Evolutionary conservation across 2,113 vertebrate species (phyloP), one percentile per base, ranked within the genome.

Genomic region (Sminthopsis crassicaudata): DNA sequence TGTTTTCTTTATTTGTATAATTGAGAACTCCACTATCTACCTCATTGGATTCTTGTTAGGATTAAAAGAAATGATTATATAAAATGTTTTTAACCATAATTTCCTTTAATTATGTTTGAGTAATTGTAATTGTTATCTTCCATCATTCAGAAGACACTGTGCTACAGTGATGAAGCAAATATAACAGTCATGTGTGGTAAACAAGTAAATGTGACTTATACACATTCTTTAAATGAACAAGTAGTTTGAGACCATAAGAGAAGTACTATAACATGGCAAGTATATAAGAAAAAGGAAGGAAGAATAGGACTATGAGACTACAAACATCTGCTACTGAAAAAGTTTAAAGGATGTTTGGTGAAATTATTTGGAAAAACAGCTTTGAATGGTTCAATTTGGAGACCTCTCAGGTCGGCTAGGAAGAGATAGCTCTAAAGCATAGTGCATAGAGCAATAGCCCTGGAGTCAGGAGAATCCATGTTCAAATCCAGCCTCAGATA

Each of bases 201-300:
- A 19, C 36, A 50, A 67, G 54, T 30, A 90, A 51, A 26, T 95
- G 14, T 10, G 0, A 84, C n/a, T 84, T 36, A 50, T 36, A 52
- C 24, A 26, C 51, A 26, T 94, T 93, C 54, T 92, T 96, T 94
- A 53, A 14, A 84, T 60, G 48, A 52, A n/a, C 23, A 88, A 84
- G 2, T 92, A 4, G 91, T 27, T 93, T 84, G 52, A 90, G 90
- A 23, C 48, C 8, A 5, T 54, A 53, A 55, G 90, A n/a, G 90
- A 84, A 42, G 16, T 42, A 42, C 23, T 53, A n/a, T 94, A 92
- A 53, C 91, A 88, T 91, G 88, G 22, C 76, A 53, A 30, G 36
- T 48, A 23, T 25, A 26, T 25, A 24, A 26, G 19, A 60, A 19
- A 10, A 46, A 36, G 88, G 30, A 50, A 92, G 24, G 92, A 67